A percentile compares a stretch with the other conserved stretches of the same genome.
These are phyloP conservation scores for Spisula solida DNA, from an alignment of 2,888 invertebrate genomes.

Conservation along the genomic window DNA sequence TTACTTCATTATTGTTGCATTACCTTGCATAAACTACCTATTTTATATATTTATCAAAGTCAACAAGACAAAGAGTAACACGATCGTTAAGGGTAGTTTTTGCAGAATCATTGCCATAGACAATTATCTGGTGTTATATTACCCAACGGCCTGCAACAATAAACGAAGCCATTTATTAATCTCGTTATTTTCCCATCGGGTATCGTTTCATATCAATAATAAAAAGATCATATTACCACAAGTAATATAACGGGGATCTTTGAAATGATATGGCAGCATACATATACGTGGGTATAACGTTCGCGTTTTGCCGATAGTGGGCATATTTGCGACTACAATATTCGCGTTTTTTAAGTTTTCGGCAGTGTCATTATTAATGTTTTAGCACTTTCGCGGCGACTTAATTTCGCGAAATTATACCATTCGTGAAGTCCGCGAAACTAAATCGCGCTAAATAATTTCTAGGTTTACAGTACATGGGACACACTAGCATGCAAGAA, in stretches of 20 bases:
- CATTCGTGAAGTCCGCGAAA: too few species aligned
- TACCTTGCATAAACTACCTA: neutral
- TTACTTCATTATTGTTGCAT: neutral
- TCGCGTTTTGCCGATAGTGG: too few species aligned
- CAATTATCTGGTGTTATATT: neutral
- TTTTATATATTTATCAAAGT: neutral
- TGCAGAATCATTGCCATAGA: neutral
- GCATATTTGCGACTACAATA: too few species aligned
- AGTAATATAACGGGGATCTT: neutral
- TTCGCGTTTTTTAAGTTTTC: too few species aligned
- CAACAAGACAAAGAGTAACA: neutral
- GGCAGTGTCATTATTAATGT: too few species aligned
- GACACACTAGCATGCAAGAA: too few species aligned
- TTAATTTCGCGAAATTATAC: too few species aligned
- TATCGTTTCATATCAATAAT: neutral
- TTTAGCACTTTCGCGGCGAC: too few species aligned
- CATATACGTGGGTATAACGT: too few species aligned
- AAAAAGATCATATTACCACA: neutral
- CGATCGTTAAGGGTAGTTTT: neutral
- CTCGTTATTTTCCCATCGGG: neutral
- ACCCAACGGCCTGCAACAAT: neutral
- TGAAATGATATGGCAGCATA: too few species aligned
- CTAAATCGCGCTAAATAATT: too few species aligned
- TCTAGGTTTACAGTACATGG: too few species aligned
- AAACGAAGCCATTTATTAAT: neutral